Base-by-base conservation (phyloP, 2,113 vertebrate species). In the Strigops habroptila region DNA sequence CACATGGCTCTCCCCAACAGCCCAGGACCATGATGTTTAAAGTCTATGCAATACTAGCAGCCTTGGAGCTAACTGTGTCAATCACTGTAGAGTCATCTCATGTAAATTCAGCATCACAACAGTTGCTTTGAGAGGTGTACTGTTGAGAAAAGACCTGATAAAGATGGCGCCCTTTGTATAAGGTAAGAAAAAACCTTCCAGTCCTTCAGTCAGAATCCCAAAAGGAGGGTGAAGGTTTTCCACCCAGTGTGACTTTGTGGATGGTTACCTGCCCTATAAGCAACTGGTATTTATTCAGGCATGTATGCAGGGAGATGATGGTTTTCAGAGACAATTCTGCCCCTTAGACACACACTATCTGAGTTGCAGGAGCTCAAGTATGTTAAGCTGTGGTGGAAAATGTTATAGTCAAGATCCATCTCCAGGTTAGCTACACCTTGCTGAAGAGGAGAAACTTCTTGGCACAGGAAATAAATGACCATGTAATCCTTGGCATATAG, bases 31-130 rank as follows among this genome's bases (percentile, higher is more conserved):
- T 6, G 31, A 12, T 4, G 6, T 41, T 67, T 44, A 59, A 57
- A 84, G 16, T 18, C n/a, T 67, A 0, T 14, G 23, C 27, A 21
- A 14, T 30, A 22, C 21, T 60, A 51, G 19, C 19, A 69, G 24
- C 8, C 10, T 30, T 44, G 55, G 49, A 67, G 48, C 12, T 60
- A 51, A 10, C 5, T 33, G 27, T 44, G 28, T 41, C 33, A 28
- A 41, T 55, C 37, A 9, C 4, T 33, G 37, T 53, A 9, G 25
- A 6, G 27, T 24, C 0, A 0, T 28, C 22, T n/a, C 21, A 31
- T 0, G 0, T 37, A 6, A 49, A 24, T 55, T 44, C 39, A 41
- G 25, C 3, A 19, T 59, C 15, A 6, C 12, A 27, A 5, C 0
- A 0, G 17, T 21, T 44, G 44, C 44, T 44, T 44, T 44, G 17